These are phyloP conservation scores for Macaria liturata DNA, from an alignment of 2,888 invertebrate species.

Conservation along the genomic window DNA sequence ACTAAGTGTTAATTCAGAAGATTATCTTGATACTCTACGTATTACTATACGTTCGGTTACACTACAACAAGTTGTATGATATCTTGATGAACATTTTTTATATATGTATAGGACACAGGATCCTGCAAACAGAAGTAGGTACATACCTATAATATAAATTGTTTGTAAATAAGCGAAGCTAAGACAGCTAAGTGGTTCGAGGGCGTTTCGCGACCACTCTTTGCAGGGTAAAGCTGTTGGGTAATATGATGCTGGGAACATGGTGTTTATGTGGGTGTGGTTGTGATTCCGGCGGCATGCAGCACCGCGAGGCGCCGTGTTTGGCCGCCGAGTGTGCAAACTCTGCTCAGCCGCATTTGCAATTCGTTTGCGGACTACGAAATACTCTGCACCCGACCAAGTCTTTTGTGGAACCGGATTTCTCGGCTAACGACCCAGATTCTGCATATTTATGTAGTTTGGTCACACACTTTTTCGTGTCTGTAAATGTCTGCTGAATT, in stretches of 20 bases:
- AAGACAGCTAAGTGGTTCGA: no score
- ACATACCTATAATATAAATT: no score
- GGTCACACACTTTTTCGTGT: slow-evolving; percentile 58
- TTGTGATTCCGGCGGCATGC: slow-evolving; percentile 52
- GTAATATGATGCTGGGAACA: slow-evolving; percentile 26
- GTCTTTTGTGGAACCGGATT: slow-evolving; percentile 73
- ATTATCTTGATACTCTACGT: no score
- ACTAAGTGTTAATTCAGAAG: no score
- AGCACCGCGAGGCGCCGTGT: slow-evolving; percentile 45
- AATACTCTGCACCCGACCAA: slow-evolving; percentile 65
- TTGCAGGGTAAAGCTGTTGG: slow-evolving; percentile 12
- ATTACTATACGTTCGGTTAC: no score
- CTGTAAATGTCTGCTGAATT: slow-evolving; percentile 41
- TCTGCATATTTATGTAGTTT: slow-evolving; percentile 68
- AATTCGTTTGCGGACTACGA: slow-evolving; percentile 69
- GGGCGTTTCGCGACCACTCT: no score
- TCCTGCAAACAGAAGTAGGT: no score
- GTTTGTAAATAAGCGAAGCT: no score
- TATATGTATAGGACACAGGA: no score
- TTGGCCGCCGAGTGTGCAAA: slow-evolving; percentile 67
- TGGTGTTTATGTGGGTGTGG: slow-evolving; percentile 36
- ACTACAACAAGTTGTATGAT: no score
- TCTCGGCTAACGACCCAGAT: slow-evolving; percentile 70
- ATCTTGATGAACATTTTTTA: no score
- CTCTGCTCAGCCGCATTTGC: slow-evolving; percentile 63